Percentiles rank a stretch among this genome's conserved stretches.
These are phyloP conservation scores for Tineola bisselliella DNA, from an alignment of 2,888 invertebrate species.

Conservation along the genomic window DNA sequence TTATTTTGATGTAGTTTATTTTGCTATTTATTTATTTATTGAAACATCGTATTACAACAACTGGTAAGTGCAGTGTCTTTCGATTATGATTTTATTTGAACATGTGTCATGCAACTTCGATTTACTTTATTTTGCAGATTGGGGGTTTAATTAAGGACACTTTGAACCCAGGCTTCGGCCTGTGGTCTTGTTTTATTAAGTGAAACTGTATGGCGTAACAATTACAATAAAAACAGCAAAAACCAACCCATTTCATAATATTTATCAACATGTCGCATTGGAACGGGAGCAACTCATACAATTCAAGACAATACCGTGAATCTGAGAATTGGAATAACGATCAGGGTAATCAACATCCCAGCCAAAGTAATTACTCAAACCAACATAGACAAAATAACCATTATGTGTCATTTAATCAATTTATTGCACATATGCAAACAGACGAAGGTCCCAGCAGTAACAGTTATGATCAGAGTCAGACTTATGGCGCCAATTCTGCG, in stretches of 20 bases:
- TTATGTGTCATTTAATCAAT: slow-evolving; percentile 57
- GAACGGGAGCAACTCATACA: slow-evolving; percentile 53
- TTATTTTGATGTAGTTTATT: neutral
- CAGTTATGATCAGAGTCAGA: slow-evolving; percentile 39
- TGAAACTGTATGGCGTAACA: slow-evolving; percentile 15
- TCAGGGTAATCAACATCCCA: slow-evolving; percentile 38
- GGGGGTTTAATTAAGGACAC: neutral
- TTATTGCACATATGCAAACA: slow-evolving; percentile 49
- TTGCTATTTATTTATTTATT: neutral
- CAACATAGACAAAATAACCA: slow-evolving; percentile 41
- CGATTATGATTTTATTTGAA: neutral
- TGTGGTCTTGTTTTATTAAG: slow-evolving; percentile 30
- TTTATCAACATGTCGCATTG: slow-evolving; percentile 48
- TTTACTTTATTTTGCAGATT: neutral
- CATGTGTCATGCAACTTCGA: neutral
- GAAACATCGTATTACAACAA: neutral
- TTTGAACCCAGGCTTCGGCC: slow-evolving; percentile 52
- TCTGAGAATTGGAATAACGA: slow-evolving; percentile 44
- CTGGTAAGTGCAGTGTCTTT: neutral
- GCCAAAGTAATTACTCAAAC: slow-evolving; percentile 34
- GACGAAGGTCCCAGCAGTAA: slow-evolving; percentile 28
- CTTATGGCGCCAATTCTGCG: slow-evolving; percentile 28
- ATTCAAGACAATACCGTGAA: slow-evolving; percentile 42
- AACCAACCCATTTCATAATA: slow-evolving; percentile 19
- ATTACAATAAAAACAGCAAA: slow-evolving; percentile 17